Base-by-base conservation (phyloP, 2,113 vertebrate species). In the Cavia porcellus region DNA sequence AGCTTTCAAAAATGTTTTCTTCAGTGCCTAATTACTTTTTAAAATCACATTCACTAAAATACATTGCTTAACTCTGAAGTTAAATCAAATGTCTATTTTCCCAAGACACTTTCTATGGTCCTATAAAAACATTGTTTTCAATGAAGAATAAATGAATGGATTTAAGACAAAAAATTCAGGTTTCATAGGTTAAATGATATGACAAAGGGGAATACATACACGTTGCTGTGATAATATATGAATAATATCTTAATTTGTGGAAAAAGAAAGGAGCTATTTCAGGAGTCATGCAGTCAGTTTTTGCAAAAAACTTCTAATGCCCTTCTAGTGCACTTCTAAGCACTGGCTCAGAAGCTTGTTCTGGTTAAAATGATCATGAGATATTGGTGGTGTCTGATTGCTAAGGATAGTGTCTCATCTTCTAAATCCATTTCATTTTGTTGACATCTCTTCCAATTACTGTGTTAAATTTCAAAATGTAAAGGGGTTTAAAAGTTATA, bases 381-480 rank as follows among this genome's bases (percentile, higher is more conserved):
- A 47, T 12, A 32, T 7, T 77, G 12, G 13, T 55, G 17, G 0
- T 61, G 7, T 2, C 52, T 88, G 68, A 50, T 19, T 55, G 17
- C 1, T 83, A 47, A 35, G 5, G 19, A 25, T 3, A 19, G 7
- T 4, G 35, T 35, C 19, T 90, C 24, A 86, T 55, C 13, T 74
- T 12, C 0, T 87, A 2, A 62, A 80, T 64, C 35, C 4, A 70
- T 77, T 87, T 66, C 47, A 1, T 74, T 90, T 15, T 55, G 3
- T 85, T 77, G 64, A 1, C 5, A 57, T 93, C 24, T n/a, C 25
- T 86, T 90, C n/a, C 50, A 84, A 61, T 59, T 28, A 64, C 0
- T 57, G 3, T 52, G 25, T 52, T 82, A 82, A 38, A 83, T 93
- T 95, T 93, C 77, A 82, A 88, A 94, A 61, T 6, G 86, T 89